phyloP scores from a whole-genome alignment of 64 coral and sea anemone genomes.

The Montipora foliosa region DNA sequence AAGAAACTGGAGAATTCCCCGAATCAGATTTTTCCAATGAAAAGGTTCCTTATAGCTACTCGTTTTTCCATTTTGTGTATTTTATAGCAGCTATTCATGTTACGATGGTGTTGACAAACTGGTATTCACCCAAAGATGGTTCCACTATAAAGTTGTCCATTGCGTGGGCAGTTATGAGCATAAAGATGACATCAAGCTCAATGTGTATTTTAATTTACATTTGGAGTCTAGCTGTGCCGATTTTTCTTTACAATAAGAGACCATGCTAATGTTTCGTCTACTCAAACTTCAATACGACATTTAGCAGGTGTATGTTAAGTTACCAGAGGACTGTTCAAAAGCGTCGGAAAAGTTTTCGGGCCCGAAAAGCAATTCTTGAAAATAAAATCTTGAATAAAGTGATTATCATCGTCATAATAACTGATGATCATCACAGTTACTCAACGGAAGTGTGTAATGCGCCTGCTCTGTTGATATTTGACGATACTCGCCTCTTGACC shows the following conservation, averaged over 20 bases:
- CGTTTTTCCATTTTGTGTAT: constrained; percentile 88
- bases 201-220: constrained; percentile 90
- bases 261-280: background rate
- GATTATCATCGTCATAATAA: too few relatives aligned
- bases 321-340: too few relatives aligned
- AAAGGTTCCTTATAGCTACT: constrained; percentile 86
- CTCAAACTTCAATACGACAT: background rate
- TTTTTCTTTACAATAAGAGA: constrained; percentile 46
- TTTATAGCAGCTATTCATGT: constrained; percentile 87
- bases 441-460: too few relatives aligned
- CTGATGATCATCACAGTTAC: too few relatives aligned
- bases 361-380: too few relatives aligned
- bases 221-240: constrained; percentile 76
- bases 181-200: constrained; percentile 93
- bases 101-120: constrained; percentile 92
- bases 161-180: constrained; percentile 97
- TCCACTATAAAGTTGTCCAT: constrained; percentile 89
- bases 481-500: too few relatives aligned
- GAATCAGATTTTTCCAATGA: constrained; percentile 10
- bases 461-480: too few relatives aligned
- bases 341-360: too few relatives aligned
- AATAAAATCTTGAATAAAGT: too few relatives aligned
- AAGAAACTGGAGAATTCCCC: background rate
- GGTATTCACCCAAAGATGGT: constrained; percentile 91
- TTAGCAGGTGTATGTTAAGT: too few relatives aligned